A percentile compares a stretch with the other conserved stretches of the same genome.
phyloP scores from a whole-genome alignment of 2,888 invertebrate genomes.

The Busseola fusca region DNA sequence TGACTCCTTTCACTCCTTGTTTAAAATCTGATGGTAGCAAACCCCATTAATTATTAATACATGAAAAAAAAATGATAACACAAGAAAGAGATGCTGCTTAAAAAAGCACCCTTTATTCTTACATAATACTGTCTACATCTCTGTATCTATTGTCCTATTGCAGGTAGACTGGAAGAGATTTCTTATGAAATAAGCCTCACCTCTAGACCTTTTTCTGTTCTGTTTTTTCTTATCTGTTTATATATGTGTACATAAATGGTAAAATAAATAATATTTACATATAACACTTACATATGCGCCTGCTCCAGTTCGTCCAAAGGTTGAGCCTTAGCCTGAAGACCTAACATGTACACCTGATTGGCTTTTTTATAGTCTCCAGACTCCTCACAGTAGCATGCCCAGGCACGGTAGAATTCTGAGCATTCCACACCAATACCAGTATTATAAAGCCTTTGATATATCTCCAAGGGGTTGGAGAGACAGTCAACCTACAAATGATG shows the following conservation, averaged over 20 bases:
- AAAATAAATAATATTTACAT: too few species aligned
- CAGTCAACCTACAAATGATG: constrained; percentile 91
- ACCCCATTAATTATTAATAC: neutral
- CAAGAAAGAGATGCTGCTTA: constrained; percentile 1
- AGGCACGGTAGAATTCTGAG: constrained; percentile 95
- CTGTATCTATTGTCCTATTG: too few species aligned
- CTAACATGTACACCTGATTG: constrained; percentile 94
- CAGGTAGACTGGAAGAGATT: too few species aligned
- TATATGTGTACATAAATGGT: too few species aligned
- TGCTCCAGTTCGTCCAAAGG: constrained; percentile 93
- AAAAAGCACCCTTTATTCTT: neutral
- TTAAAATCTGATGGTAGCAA: neutral
- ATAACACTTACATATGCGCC: constrained; percentile 91
- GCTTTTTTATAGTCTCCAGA: constrained; percentile 95
- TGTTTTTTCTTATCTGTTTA: too few species aligned
- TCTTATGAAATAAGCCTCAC: too few species aligned
- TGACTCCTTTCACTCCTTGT: neutral
- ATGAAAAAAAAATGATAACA: neutral
- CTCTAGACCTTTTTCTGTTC: too few species aligned
- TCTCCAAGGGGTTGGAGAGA: constrained; percentile 92
- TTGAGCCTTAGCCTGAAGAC: constrained; percentile 93
- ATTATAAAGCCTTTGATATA: constrained; percentile 94
- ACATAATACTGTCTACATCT: too few species aligned
- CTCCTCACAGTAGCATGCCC: constrained; percentile 96
- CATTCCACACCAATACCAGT: constrained; percentile 94